These are phyloP conservation scores for Manis javanica DNA, from an alignment of 2,797 vertebrate species.

Conservation along the genomic window DNA sequence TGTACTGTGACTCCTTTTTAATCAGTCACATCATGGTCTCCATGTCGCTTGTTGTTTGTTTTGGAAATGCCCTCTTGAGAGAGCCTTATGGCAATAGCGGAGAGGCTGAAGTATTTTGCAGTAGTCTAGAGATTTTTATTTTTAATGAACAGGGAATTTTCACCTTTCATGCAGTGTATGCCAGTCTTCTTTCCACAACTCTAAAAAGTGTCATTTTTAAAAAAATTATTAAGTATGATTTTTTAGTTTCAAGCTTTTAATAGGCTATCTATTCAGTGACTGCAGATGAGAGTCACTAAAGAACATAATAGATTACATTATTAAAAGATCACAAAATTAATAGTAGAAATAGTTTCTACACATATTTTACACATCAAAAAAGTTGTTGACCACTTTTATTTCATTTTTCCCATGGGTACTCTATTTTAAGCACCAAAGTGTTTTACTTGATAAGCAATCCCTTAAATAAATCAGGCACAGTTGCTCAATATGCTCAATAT, in stretches of 20 bases:
- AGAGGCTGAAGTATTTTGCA: neutral
- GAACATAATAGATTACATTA: neutral
- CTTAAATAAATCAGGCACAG: neutral
- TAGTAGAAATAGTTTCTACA: neutral
- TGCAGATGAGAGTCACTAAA: neutral
- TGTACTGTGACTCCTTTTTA: conserved; percentile 64
- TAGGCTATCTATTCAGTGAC: neutral
- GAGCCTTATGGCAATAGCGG: neutral
- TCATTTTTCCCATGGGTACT: neutral
- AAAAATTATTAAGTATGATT: neutral
- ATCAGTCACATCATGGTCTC: conserved; percentile 65
- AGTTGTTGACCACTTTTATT: neutral
- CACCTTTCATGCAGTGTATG: neutral
- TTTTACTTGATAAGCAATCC: neutral
- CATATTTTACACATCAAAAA: neutral
- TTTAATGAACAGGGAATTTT: neutral
- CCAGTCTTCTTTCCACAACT: neutral
- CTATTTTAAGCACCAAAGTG: neutral
- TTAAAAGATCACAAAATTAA: neutral
- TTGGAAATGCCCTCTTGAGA: conserved; percentile 55
- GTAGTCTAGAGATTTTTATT: conserved; percentile 14
- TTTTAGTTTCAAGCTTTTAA: conserved; percentile 22
- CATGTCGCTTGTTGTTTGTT: conserved; percentile 77
- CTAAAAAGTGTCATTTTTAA: neutral
- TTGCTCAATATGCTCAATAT: no score